Conservation (phyloP, 2,888 invertebrate species). For the Onthophagus sagittarius region DNA sequence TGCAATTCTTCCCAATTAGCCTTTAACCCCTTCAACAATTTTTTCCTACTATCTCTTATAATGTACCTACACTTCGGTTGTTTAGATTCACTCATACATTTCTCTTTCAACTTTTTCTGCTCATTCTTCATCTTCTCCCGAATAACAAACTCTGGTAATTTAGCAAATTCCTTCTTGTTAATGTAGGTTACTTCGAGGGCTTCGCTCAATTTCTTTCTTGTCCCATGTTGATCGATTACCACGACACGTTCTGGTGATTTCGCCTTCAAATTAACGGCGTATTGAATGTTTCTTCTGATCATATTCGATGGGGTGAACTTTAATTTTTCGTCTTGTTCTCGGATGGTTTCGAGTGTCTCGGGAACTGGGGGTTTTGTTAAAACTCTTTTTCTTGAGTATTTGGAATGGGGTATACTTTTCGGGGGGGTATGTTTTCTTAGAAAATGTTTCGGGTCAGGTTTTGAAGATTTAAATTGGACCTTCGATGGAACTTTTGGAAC, state of each 20-base stretch:
- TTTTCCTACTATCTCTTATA: conserved; percentile 53
- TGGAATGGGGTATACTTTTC: neutral
- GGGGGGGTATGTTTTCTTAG: neutral
- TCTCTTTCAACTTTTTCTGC: conserved; percentile 35
- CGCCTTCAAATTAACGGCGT: neutral
- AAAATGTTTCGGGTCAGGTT: neutral
- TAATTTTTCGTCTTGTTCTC: neutral
- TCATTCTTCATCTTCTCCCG: conserved; percentile 43
- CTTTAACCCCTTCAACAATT: conserved; percentile 58
- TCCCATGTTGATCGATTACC: neutral
- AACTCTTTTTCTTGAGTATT: neutral
- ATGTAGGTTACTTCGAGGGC: neutral
- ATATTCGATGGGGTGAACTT: neutral
- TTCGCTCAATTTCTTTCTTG: neutral
- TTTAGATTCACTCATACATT: conserved; percentile 29
- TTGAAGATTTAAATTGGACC: neutral
- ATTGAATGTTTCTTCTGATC: neutral
- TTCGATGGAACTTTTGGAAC: neutral
- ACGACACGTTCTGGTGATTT: neutral
- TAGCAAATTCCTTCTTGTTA: conserved; percentile 55
- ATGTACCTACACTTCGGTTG: conserved; percentile 50
- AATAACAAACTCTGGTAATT: conserved; percentile 64
- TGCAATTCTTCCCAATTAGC: conserved; percentile 78
- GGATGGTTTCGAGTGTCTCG: neutral
- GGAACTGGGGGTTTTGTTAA: neutral